Evolutionary conservation across 2,797 vertebrate species (phyloP), one percentile per base, ranked within the genome.

Genomic region (Darevskia nairensis): DNA sequence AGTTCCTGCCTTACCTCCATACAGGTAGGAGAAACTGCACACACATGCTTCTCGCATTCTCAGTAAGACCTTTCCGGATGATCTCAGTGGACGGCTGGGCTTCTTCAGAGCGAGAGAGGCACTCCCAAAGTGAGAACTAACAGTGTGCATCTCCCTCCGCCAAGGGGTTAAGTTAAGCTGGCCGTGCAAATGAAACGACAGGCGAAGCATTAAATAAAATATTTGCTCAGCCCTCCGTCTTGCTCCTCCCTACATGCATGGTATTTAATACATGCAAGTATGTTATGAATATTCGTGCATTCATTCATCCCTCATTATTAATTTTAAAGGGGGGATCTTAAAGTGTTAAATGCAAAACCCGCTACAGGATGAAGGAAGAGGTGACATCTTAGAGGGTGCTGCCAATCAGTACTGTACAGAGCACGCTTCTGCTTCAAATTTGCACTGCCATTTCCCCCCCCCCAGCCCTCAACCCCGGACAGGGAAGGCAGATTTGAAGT

Each of bases 1-100:
- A 95, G 84, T 97, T 97, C 87, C 96, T 98, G 74, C 96, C 98
- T 93, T 97, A 98, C 72, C 76, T 97, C 1, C 95, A 98, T 66
- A 94, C 98, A 98, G 98, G 99, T 99, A 97, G 87, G 95, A 79
- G 64, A 83, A n/a, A 8, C 1, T 71, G 10, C 0, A 0, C 7
- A 0, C 8, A 11, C 0, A 0, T 74, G 15, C 6, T 25, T 55
- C 39, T 68, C 1, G 0, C 2, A 23, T 50, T 25, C 35, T 7
- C 39, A 15, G 71, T 39, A 25, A 0, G 0, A 5, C 9, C 6
- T 39, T 13, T 0, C 32, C 1, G 4, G 27, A 25, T 6, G 11
- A 0, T n/a, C 64, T 8, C 61, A 74, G 78, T 19, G 72, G 1
- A 72, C 35, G 35, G 35, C 35, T 35, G 35, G n/a, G n/a, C n/a